Conservation (phyloP, 2,797 vertebrate species). For the Synaphobranchus kaupii region DNA sequence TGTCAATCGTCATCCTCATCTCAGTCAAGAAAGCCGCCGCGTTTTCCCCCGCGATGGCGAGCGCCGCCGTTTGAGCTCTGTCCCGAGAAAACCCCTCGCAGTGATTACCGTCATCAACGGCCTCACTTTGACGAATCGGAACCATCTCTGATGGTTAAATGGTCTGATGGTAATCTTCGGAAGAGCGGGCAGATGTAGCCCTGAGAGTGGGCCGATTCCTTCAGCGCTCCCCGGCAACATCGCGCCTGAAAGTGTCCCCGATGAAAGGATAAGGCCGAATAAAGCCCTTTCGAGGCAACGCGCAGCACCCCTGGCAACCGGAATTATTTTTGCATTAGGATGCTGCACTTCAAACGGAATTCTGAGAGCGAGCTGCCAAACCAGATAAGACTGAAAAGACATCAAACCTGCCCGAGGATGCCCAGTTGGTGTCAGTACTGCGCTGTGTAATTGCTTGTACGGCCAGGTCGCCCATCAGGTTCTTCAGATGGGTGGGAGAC, state of each 20-base stretch:
- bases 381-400: constrained; percentile 62
- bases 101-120: constrained; percentile 57
- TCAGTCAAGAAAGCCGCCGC: not conserved
- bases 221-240: constrained; percentile 25
- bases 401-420: constrained; percentile 53
- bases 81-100: constrained; percentile 36
- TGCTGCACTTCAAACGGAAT: constrained; percentile 65
- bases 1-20: not conserved
- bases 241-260: constrained; percentile 43
- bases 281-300: constrained; percentile 52
- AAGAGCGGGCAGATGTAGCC: constrained; percentile 46
- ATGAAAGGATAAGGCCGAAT: constrained; percentile 49
- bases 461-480: constrained; percentile 44
- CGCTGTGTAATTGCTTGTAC: constrained; percentile 44
- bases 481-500: not conserved
- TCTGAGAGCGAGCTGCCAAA: constrained; percentile 56
- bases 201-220: constrained; percentile 30
- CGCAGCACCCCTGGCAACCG: constrained; percentile 48
- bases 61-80: constrained; percentile 12
- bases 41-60: not conserved
- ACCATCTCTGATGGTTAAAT: constrained; percentile 59
- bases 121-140: constrained; percentile 52
- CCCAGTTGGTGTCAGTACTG: constrained; percentile 54
- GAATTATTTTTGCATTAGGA: constrained; percentile 59
- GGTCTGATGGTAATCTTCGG: constrained; percentile 59